Evolutionary conservation across 2,888 invertebrate species (phyloP).

Genomic region (Nowickia ferox): DNA sequence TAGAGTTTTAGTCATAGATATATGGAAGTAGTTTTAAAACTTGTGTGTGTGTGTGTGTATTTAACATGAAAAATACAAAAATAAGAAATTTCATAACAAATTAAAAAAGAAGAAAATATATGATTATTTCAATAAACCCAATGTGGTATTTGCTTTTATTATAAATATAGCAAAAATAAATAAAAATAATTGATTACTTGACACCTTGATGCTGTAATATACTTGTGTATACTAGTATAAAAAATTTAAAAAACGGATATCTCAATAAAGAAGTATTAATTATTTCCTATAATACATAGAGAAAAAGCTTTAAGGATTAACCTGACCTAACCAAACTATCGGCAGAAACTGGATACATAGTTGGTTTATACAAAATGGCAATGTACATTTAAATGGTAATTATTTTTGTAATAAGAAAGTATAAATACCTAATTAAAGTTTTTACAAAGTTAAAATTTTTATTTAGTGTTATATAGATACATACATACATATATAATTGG

Average conservation of each 20-base stretch:
- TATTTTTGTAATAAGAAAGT: neutral
- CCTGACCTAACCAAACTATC: conserved; percentile 24
- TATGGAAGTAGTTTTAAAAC: conserved; percentile 18
- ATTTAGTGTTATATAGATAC: too few species aligned
- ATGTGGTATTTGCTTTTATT: conserved; percentile 23
- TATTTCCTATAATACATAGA: conserved; percentile 47
- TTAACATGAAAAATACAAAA: neutral
- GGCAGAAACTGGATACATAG: conserved; percentile 3
- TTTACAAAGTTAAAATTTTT: too few species aligned
- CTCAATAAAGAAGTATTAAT: conserved; percentile 60
- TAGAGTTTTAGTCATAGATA: conserved; percentile 45
- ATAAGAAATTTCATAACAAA: neutral
- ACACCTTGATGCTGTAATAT: conserved; percentile 25
- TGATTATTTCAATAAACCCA: neutral
- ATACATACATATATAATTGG: too few species aligned
- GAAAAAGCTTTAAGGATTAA: conserved; percentile 43
- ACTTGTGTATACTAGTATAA: conserved; percentile 4
- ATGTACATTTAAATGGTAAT: conserved; percentile 41
- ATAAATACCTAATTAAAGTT: too few species aligned
- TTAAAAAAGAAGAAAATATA: neutral
- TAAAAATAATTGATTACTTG: neutral
- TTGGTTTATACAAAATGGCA: conserved; percentile 3
- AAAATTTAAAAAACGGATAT: conserved; percentile 16
- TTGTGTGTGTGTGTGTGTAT: neutral
- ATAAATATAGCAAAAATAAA: conserved; percentile 31